phyloP scores from a whole-genome alignment of 2,113 vertebrate species.

The Clarias magur region DNA sequence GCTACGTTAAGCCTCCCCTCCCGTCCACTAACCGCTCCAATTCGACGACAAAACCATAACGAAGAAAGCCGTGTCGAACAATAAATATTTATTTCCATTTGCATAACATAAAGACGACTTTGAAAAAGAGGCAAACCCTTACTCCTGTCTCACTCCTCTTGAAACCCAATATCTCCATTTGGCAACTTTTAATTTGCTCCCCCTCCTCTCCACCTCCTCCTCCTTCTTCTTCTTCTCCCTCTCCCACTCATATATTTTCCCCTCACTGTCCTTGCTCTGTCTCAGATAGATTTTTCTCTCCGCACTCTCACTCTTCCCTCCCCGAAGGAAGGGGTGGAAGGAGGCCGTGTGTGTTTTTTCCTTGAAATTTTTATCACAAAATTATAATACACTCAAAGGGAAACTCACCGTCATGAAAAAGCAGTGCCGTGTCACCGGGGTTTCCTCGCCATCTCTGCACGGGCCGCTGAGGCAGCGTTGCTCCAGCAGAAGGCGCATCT shows the following conservation, averaged over 20 bases:
- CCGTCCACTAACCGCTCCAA: conserved; percentile 54
- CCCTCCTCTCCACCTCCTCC: conserved; percentile 79
- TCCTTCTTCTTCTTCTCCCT: conserved; percentile 74
- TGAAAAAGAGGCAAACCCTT: conserved; percentile 75
- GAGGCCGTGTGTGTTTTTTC: conserved; percentile 95
- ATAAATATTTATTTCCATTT: conserved; percentile 76
- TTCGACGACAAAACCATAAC: conserved; percentile 57
- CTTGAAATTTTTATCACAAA: conserved; percentile 99
- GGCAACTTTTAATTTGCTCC: conserved; percentile 99
- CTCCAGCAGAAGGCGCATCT: conserved; percentile 64
- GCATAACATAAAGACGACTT: conserved; percentile 76
- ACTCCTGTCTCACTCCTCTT: conserved; percentile 85
- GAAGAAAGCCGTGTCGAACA: conserved; percentile 56
- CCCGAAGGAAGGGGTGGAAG: conserved; percentile 91
- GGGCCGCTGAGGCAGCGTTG: conserved; percentile 83
- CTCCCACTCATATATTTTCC: conserved; percentile 88
- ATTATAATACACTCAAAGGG: conserved; percentile 99
- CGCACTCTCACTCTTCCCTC: conserved; percentile 88
- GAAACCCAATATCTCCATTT: conserved; percentile 99
- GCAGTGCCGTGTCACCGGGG: conserved; percentile 99
- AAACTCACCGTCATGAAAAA: conserved; percentile 99
- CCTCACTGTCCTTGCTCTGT: conserved; percentile 80
- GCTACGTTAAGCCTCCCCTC: conserved; percentile 58
- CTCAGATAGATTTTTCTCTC: conserved; percentile 87
- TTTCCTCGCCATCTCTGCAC: conserved; percentile 99